These are phyloP conservation scores for Spheniscus humboldti DNA, from an alignment of 2,797 vertebrate genomes.

Conservation along the genomic window DNA sequence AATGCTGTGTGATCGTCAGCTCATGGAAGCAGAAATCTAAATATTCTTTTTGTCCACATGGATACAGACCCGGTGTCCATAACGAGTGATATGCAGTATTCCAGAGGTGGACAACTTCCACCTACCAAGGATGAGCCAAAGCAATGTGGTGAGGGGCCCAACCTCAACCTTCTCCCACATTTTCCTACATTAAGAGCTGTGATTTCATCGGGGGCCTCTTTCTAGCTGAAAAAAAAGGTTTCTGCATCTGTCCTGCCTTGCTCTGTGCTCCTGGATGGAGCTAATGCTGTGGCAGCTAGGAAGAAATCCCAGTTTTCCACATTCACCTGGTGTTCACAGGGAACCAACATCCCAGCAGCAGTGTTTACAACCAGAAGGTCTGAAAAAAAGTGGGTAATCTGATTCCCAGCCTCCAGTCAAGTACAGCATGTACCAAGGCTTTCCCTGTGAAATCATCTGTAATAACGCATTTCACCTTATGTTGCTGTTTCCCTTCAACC, in stretches of 20 bases:
- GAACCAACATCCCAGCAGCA: not conserved
- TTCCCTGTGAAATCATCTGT: not conserved
- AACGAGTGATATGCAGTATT: accelerated
- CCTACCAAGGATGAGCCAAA: not conserved
- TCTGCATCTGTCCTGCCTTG: not conserved
- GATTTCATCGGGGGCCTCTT: not conserved
- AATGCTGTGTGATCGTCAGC: not conserved
- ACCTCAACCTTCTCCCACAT: not conserved
- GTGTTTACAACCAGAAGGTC: not conserved
- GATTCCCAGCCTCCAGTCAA: not conserved
- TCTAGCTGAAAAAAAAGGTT: not conserved
- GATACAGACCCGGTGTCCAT: not conserved
- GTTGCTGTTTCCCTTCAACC: not conserved
- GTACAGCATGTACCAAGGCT: not conserved
- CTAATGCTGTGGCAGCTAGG: not conserved
- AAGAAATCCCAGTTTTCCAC: not conserved
- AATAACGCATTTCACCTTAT: not conserved
- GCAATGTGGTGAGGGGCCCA: not conserved
- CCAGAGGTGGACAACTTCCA: not conserved
- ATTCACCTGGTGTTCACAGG: not conserved
- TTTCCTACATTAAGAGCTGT: not conserved
- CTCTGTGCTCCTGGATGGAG: not conserved
- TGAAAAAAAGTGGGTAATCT: not conserved
- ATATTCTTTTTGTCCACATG: not conserved
- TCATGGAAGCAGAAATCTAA: not conserved